Evolutionary conservation across 2,113 vertebrate genomes (phyloP), one percentile per base, ranked within the genome.

Genomic region (Lycocorax pyrrhopterus): DNA sequence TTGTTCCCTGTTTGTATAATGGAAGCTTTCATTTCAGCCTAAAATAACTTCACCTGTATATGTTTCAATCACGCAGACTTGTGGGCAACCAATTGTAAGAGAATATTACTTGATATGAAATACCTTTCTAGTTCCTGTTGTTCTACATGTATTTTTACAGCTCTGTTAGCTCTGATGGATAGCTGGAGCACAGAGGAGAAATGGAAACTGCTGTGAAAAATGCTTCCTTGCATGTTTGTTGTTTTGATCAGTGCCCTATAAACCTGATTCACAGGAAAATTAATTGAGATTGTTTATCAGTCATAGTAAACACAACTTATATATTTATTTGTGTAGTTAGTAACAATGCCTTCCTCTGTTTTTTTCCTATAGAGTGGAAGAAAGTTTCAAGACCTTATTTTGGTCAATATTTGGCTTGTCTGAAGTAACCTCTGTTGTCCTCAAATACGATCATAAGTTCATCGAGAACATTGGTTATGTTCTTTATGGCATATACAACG

Each of bases 381-480:
- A 99, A 97, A 99, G 98, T 93, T 99, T 99, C 96, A 99, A 99
- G 96, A 99, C 98, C 18, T 95, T 99, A 69, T 99, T 99, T 96
- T 99, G 98, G 98, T 99, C 98, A 23, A 99, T 99, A 97, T 99
- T 99, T 96, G 98, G 98, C 59, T 94, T 99, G 90, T 99, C 98
- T 35, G 98, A 99, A 97, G 98, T 99, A 80, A 98, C 98, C 22
- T 99, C 98, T 22, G 98, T 99, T 51, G 98, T 99, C 78, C 97
- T 99, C 83, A 99, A 99, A 88, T 99, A 99, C 4, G 98, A 99
- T 71, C 98, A 99, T 62, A 99, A 99, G 76, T 99, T 99, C 96
- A 99, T 99, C 26, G 98, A 99, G 96, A 99, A 99, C 93, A 99
- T 98, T 56, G 98, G 98, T 53, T 99, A 99, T 15, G 98, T 99